Percentiles rank a stretch among this genome's conserved stretches.
phyloP scores from a whole-genome alignment of 2,888 invertebrate genomes.

The Peribatodes rhomboidaria region DNA sequence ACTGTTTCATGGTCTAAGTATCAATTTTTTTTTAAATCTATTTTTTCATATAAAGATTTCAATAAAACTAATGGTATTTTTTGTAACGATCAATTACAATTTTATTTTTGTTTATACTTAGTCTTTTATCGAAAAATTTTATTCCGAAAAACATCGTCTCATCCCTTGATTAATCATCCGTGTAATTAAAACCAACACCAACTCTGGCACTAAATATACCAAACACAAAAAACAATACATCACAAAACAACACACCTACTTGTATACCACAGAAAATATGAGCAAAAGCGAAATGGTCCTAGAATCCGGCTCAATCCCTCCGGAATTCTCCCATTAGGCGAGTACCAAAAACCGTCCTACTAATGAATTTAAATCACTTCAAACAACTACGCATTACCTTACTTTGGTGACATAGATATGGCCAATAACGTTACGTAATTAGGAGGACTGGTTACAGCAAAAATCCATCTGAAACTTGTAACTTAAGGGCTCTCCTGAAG shows the following conservation, averaged over 20 bases:
- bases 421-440: conserved; percentile 75
- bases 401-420: conserved; percentile 66
- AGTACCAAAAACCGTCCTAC: conserved; percentile 48
- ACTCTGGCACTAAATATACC: too few relatives aligned
- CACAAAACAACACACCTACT: not conserved
- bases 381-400: conserved; percentile 56
- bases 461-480: conserved; percentile 85
- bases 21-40: too few relatives aligned
- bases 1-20: too few relatives aligned
- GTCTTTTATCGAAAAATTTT: too few relatives aligned
- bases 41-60: too few relatives aligned
- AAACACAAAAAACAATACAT: not conserved
- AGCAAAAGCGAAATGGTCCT: conserved; percentile 16
- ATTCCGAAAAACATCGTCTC: too few relatives aligned
- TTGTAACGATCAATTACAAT: too few relatives aligned
- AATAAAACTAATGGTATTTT: too few relatives aligned
- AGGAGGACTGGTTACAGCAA: conserved; percentile 78
- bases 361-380: conserved; percentile 67
- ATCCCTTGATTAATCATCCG: too few relatives aligned
- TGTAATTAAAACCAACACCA: too few relatives aligned
- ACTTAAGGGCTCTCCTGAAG: conserved; percentile 80
- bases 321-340: conserved; percentile 53
- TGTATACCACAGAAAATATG: conserved; percentile 3
- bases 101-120: too few relatives aligned
- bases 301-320: conserved; percentile 36